Conservation (phyloP, 2,113 vertebrate species). For the Aleadryas rufinucha region DNA sequence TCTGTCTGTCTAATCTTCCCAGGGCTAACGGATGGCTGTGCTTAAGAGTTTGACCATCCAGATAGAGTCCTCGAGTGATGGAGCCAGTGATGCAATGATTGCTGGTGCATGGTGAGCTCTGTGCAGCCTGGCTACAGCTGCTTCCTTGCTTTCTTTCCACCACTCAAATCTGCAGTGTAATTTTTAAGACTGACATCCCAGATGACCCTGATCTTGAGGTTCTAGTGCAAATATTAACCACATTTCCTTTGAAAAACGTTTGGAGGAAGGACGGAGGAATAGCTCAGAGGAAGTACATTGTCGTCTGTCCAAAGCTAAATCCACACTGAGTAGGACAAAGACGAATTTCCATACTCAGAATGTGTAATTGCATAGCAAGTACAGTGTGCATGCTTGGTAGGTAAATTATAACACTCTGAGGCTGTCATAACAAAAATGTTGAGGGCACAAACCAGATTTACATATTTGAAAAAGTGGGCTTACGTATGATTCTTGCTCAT, state of each 20-base stretch:
- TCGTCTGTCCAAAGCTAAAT: background rate
- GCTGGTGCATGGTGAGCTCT: background rate
- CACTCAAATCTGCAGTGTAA: background rate
- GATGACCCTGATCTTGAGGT: background rate
- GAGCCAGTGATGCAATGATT: background rate
- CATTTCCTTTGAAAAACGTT: background rate
- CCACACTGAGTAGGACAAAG: background rate
- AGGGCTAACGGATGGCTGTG: background rate
- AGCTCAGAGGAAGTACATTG: background rate
- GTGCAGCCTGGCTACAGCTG: background rate
- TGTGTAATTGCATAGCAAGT: background rate
- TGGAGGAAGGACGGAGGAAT: background rate
- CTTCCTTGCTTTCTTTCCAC: background rate
- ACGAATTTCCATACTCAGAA: background rate
- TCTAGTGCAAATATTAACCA: conserved; percentile 21
- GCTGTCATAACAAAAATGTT: background rate
- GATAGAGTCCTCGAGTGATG: background rate
- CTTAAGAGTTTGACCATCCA: conserved; percentile 34
- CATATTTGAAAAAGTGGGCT: background rate
- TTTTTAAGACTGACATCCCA: background rate
- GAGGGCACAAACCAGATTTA: background rate
- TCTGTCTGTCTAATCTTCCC: conserved; percentile 49
- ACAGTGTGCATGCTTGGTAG: background rate
- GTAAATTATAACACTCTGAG: background rate
- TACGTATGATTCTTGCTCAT: background rate